phyloP scores from a whole-genome alignment of 2,797 vertebrate species.

The Triplophysa bombifrons region DNA sequence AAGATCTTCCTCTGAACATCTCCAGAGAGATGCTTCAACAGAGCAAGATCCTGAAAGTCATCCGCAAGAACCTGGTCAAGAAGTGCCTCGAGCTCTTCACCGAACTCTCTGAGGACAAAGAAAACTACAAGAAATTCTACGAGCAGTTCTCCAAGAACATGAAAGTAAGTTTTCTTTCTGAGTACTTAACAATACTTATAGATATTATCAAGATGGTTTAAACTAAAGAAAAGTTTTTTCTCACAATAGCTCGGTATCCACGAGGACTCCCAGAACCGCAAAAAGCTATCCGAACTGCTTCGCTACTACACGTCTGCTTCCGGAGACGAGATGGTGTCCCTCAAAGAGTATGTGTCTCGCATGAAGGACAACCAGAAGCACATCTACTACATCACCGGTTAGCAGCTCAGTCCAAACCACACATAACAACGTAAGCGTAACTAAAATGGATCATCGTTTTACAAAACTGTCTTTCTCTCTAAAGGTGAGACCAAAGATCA shows the following conservation, averaged over 20 bases:
- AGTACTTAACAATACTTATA: too few species aligned
- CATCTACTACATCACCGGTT: slow-evolving; percentile 88
- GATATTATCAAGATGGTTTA: background rate
- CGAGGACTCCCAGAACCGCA: slow-evolving; percentile 87
- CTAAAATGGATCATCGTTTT: too few species aligned
- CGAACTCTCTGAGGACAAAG: slow-evolving; percentile 86
- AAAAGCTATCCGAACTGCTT: slow-evolving; percentile 83
- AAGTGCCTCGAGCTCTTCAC: slow-evolving; percentile 94
- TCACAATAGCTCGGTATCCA: slow-evolving; percentile 83
- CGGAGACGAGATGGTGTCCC: slow-evolving; percentile 88
- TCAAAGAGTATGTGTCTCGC: slow-evolving; percentile 86
- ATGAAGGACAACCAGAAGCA: slow-evolving; percentile 92
- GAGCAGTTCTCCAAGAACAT: slow-evolving; percentile 90
- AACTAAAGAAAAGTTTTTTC: background rate
- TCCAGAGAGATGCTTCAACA: slow-evolving; percentile 98
- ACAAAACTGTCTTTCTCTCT: background rate
- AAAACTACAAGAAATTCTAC: slow-evolving; percentile 89
- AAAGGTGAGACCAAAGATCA: slow-evolving; percentile 97
- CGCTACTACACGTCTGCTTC: slow-evolving; percentile 86
- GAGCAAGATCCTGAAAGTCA: slow-evolving; percentile 97
- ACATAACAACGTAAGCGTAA: background rate
- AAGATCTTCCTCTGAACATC: slow-evolving; percentile 89
- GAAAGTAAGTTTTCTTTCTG: slow-evolving; percentile 76
- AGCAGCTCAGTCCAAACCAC: background rate
- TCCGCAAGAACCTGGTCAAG: slow-evolving; percentile 96